A percentile compares a stretch with the other conserved stretches of the same genome.
Evolutionary conservation across 2,797 vertebrate species (phyloP).

Genomic region (Momotus momota): DNA sequence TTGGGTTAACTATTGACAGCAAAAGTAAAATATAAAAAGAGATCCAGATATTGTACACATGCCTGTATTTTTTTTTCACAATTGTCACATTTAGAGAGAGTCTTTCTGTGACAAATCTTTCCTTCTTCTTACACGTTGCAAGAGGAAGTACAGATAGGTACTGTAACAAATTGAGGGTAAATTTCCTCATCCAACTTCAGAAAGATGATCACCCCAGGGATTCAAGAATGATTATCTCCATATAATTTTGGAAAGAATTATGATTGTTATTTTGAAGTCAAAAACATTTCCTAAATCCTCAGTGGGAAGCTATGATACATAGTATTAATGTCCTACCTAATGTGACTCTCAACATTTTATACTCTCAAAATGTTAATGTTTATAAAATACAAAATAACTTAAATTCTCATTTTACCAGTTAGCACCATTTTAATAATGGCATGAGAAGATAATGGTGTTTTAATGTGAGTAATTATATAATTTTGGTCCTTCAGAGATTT

Average conservation of each 20-base stretch:
- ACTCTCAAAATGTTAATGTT: neutral
- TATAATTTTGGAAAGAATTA: neutral
- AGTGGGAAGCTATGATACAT: neutral
- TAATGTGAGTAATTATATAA: constrained; percentile 15
- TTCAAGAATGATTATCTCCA: neutral
- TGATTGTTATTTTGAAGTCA: constrained; percentile 1
- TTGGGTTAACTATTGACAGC: neutral
- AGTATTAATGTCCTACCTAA: constrained; percentile 13
- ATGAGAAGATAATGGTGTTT: neutral
- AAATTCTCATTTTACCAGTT: constrained; percentile 19
- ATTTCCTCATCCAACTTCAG: neutral
- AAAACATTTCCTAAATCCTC: neutral
- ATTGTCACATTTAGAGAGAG: neutral
- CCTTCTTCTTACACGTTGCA: neutral
- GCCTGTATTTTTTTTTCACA: neutral
- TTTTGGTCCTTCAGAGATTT: constrained; percentile 16
- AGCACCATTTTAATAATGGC: neutral
- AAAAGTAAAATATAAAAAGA: neutral
- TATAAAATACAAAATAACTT: constrained; percentile 18
- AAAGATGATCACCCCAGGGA: neutral
- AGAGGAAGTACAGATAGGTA: neutral
- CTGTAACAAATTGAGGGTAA: neutral
- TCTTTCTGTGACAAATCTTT: neutral
- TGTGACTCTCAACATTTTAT: neutral
- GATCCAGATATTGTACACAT: neutral